Evolutionary conservation across 2,797 vertebrate species (phyloP).

Genomic region (Enteromius unitaeniatus): DNA sequence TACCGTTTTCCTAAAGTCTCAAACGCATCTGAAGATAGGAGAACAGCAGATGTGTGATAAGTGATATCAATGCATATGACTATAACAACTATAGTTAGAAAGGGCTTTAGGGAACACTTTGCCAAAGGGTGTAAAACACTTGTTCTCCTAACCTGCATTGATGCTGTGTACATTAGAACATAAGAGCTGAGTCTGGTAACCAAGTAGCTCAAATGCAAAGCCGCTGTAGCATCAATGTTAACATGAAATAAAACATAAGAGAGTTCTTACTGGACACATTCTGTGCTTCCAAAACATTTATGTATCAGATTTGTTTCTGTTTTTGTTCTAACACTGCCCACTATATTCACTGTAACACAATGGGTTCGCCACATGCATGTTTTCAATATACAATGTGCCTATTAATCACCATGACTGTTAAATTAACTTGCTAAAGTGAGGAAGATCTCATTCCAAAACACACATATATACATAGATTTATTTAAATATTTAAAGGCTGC

Average conservation of each 20-base stretch:
- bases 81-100: constrained; percentile 14
- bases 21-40: background rate
- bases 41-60: constrained; percentile 1
- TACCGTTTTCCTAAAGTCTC: constrained; percentile 8
- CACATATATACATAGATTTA: background rate
- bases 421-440: constrained; percentile 28
- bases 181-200: constrained; percentile 10
- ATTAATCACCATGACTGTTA: constrained; percentile 55
- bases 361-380: constrained; percentile 29
- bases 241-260: constrained; percentile 14
- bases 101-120: constrained; percentile 37
- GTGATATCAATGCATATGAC: background rate
- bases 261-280: constrained; percentile 9
- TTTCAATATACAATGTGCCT: constrained; percentile 40
- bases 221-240: constrained; percentile 22
- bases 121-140: constrained; percentile 23
- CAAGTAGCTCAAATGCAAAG: constrained; percentile 9
- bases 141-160: background rate
- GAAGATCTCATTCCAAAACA: background rate
- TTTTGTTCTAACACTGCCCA: background rate
- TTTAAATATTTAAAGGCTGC: background rate
- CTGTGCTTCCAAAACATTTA: constrained; percentile 35
- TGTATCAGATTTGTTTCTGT: constrained; percentile 9
- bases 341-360: constrained; percentile 18
- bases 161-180: constrained; percentile 22